Conservation (phyloP, 1,140 invertebrate genomes). For the Drosophila littoralis region DNA sequence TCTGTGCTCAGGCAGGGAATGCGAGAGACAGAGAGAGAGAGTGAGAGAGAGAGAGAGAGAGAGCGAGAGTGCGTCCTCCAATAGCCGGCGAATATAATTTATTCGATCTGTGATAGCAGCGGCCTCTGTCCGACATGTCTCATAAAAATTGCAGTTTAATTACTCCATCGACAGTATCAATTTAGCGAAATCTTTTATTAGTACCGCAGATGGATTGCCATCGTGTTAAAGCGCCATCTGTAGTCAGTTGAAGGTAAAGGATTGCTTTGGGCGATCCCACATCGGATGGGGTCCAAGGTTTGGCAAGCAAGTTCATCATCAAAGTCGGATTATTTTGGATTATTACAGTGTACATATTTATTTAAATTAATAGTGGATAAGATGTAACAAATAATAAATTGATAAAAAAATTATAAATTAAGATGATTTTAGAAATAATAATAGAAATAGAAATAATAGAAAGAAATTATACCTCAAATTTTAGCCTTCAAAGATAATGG, state of each 20-base stretch:
- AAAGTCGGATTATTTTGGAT: not conserved
- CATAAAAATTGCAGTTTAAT: constrained; percentile 84
- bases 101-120: constrained; percentile 82
- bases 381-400: not conserved
- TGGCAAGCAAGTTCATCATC: not conserved
- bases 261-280: constrained; percentile 13
- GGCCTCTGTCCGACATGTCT: constrained; percentile 83
- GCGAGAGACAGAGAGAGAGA: not conserved
- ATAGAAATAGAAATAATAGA: no score
- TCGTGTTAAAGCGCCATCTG: constrained; percentile 80
- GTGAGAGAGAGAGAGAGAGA: not conserved
- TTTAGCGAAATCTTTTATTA: constrained; percentile 84
- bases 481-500: no score
- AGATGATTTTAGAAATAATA: no score
- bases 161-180: constrained; percentile 84
- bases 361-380: not conserved
- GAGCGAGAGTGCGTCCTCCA: constrained; percentile 2
- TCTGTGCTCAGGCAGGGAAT: constrained; percentile 24
- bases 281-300: not conserved
- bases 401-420: no score
- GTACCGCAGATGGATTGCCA: constrained; percentile 78
- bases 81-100: constrained; percentile 75
- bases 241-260: constrained; percentile 63
- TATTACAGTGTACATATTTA: no score
- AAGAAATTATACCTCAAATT: no score